Percentiles rank a stretch among this genome's conserved stretches.
Evolutionary conservation across 2,888 invertebrate species (phyloP).

Genomic region (Hirudinaria manillensis): DNA sequence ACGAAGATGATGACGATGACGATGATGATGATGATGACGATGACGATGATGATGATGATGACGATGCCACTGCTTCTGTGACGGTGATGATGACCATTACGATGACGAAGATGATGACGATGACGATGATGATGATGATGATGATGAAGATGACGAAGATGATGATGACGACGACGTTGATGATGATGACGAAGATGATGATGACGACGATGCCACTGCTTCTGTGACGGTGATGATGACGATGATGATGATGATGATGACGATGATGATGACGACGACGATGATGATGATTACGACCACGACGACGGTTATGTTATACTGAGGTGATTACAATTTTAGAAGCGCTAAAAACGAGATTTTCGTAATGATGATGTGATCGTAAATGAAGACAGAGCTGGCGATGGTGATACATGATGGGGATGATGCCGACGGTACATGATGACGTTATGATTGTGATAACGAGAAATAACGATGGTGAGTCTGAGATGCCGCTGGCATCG

Average conservation of each 20-base stretch:
- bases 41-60: slow-evolving; percentile 15
- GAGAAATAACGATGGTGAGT: no score
- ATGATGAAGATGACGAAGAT: no score
- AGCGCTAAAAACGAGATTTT: no score
- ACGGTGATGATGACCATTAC: no score
- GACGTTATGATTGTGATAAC: no score
- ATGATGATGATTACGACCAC: slow-evolving; percentile 14
- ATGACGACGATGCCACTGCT: slow-evolving; percentile 2
- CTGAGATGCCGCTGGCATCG: no score
- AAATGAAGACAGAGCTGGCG: no score
- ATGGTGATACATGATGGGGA: no score
- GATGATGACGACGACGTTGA: slow-evolving; percentile 13
- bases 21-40: slow-evolving; percentile 26
- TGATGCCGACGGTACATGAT: no score
- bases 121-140: no score
- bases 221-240: background rate
- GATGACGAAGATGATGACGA: no score
- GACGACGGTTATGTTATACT: background rate
- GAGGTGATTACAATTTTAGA: background rate
- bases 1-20: slow-evolving; percentile 27
- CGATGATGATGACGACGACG: slow-evolving; percentile 17
- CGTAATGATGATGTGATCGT: no score
- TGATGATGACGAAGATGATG: slow-evolving; percentile 19
- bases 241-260: slow-evolving; percentile 24
- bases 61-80: background rate